phyloP scores from a whole-genome alignment of 1,140 invertebrate genomes.

The Euwallacea fornicatus region DNA sequence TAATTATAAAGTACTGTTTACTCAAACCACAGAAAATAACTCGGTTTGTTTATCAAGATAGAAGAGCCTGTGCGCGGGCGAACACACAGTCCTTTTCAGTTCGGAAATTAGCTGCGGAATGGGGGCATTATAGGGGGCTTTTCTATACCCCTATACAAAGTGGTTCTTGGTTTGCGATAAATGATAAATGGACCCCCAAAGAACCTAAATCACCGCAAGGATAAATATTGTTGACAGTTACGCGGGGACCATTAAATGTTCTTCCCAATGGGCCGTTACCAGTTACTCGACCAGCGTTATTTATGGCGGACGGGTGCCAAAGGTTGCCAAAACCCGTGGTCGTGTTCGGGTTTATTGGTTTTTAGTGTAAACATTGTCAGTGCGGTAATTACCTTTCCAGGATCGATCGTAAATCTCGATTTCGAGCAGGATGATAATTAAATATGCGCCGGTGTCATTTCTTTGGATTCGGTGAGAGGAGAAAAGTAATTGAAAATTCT shows the following conservation, averaged over 20 bases:
- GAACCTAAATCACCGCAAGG: conserved; percentile 27
- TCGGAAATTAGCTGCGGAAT: background rate
- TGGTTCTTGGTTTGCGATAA: too few species aligned
- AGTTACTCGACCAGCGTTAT: conserved; percentile 15
- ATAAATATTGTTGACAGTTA: conserved; percentile 36
- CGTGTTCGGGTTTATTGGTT: conserved; percentile 25
- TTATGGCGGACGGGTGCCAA: conserved; percentile 34
- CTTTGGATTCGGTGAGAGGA: too few species aligned
- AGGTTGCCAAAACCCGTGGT: conserved; percentile 30
- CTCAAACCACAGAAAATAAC: conserved; percentile 35
- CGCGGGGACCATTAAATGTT: conserved; percentile 23
- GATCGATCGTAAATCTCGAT: background rate
- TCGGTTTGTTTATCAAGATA: conserved; percentile 39
- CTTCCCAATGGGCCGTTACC: conserved; percentile 15
- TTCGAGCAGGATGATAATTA: background rate
- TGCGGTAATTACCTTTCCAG: conserved; percentile 5
- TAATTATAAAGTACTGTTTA: conserved; percentile 32
- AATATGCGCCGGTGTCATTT: background rate
- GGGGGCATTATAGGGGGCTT: too few species aligned
- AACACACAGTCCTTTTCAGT: background rate
- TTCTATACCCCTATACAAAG: too few species aligned
- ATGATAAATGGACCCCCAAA: background rate
- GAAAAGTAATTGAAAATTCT: too few species aligned
- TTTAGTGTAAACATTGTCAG: conserved; percentile 29
- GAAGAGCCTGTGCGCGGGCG: background rate